Evolutionary conservation across 2,888 invertebrate species (phyloP).

Genomic region (Neocrepidodera transversa): DNA sequence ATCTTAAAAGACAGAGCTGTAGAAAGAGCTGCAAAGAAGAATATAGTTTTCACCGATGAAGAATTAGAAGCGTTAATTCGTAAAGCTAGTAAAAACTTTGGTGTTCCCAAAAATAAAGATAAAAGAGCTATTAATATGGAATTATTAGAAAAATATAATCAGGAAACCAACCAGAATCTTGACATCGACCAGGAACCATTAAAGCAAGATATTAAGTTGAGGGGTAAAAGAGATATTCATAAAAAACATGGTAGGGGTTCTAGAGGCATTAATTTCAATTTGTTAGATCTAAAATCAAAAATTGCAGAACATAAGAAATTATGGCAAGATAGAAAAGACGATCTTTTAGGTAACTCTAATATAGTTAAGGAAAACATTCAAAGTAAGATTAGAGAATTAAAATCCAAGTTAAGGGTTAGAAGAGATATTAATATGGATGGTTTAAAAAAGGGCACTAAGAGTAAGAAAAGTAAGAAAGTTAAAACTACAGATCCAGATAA

Average conservation of each 20-base stretch:
- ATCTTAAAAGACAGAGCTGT: conserved; percentile 52
- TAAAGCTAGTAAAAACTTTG: conserved; percentile 47
- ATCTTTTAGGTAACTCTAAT: conserved; percentile 31
- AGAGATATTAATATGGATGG: conserved; percentile 54
- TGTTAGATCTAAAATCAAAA: conserved; percentile 27
- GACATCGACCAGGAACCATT: background rate
- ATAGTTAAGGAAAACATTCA: conserved; percentile 22
- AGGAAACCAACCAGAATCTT: background rate
- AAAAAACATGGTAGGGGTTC: background rate
- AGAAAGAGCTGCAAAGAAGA: conserved; percentile 47
- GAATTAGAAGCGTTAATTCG: conserved; percentile 50
- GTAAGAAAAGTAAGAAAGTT: conserved; percentile 19
- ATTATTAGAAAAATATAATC: conserved; percentile 29
- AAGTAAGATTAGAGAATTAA: conserved; percentile 31
- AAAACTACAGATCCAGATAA: conserved; percentile 27
- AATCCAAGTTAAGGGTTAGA: conserved; percentile 35
- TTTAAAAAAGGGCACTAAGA: conserved; percentile 44
- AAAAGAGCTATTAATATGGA: conserved; percentile 44
- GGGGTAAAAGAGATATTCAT: background rate
- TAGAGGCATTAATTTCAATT: conserved; percentile 12
- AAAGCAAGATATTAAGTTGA: background rate
- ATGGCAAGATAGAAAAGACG: conserved; percentile 35
- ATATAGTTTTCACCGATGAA: conserved; percentile 49
- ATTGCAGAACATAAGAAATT: conserved; percentile 28
- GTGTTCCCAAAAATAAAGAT: conserved; percentile 33